Evolutionary conservation across 2,888 invertebrate genomes (phyloP).

Genomic region (Plebejus argus): DNA sequence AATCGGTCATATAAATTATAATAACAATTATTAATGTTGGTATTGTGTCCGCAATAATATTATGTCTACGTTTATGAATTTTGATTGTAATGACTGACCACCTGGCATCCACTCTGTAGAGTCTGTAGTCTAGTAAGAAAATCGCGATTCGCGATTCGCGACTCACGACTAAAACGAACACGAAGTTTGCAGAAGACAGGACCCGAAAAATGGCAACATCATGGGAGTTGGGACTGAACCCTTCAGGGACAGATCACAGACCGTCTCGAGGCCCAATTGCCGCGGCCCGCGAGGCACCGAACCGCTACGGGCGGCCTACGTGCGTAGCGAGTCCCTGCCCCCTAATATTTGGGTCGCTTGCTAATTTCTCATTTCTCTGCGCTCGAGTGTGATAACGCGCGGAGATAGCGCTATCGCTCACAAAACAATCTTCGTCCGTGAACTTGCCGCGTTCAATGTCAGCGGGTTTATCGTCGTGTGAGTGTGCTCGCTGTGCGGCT

Average conservation of each 20-base stretch:
- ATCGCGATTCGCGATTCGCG: too few relatives aligned
- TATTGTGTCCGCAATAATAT: not conserved
- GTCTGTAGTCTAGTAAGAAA: too few relatives aligned
- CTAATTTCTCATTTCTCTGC: constrained; percentile 20
- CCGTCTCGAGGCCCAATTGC: too few relatives aligned
- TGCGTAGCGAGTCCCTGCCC: not conserved
- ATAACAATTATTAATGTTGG: not conserved
- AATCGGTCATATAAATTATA: constrained; percentile 4
- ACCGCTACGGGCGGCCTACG: too few relatives aligned
- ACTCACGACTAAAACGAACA: too few relatives aligned
- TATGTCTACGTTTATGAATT: not conserved
- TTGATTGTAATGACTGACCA: not conserved
- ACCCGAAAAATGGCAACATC: too few relatives aligned
- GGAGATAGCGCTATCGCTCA: constrained; percentile 20
- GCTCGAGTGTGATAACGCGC: not conserved
- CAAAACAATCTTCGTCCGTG: constrained; percentile 28
- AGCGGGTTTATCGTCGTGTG: constrained; percentile 10
- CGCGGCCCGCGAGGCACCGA: too few relatives aligned
- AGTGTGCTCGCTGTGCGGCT: too few relatives aligned
- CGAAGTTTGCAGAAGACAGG: too few relatives aligned
- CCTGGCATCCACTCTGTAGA: not conserved
- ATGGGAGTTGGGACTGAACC: too few relatives aligned
- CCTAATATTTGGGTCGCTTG: constrained; percentile 2
- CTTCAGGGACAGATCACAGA: too few relatives aligned
- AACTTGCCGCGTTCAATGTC: constrained; percentile 29